Percentiles rank a stretch among this genome's conserved stretches.
Evolutionary conservation across 2,113 vertebrate genomes (phyloP).

Genomic region (Ailuropoda melanoleuca): DNA sequence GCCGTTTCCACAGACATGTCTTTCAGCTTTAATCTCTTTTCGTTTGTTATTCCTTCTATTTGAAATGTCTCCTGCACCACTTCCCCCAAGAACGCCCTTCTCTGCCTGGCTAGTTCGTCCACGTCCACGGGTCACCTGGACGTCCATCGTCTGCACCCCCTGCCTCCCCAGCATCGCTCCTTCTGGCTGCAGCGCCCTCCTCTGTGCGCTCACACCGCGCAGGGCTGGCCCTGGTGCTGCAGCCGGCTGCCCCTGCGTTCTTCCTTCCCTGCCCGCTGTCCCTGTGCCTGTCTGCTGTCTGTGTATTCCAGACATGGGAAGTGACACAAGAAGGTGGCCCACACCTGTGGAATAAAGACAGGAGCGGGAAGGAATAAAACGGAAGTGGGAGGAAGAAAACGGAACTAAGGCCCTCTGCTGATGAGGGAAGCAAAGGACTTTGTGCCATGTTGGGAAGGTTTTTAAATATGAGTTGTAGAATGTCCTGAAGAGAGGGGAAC

Average conservation of each 20-base stretch:
- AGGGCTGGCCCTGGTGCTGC: fast-evolving
- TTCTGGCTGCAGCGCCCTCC: fast-evolving
- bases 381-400: background rate
- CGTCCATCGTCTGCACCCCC: fast-evolving
- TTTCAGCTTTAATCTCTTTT: too few species aligned
- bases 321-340: background rate
- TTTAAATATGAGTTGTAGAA: background rate
- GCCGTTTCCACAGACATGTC: fast-evolving
- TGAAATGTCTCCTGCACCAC: background rate
- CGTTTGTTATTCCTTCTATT: background rate
- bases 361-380: fast-evolving
- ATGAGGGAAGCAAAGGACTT: background rate
- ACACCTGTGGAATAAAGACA: background rate
- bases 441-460: too few species aligned
- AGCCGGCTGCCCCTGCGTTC: background rate
- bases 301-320: background rate
- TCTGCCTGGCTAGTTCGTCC: fast-evolving
- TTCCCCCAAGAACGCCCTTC: fast-evolving
- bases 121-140: fast-evolving
- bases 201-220: fast-evolving
- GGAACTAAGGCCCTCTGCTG: background rate
- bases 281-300: background rate
- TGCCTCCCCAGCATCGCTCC: background rate
- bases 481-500: background rate
- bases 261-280: background rate